Evolutionary conservation across 2,113 vertebrate species (phyloP), one percentile per base, ranked within the genome.

Genomic region (Ranitomeya imitator): DNA sequence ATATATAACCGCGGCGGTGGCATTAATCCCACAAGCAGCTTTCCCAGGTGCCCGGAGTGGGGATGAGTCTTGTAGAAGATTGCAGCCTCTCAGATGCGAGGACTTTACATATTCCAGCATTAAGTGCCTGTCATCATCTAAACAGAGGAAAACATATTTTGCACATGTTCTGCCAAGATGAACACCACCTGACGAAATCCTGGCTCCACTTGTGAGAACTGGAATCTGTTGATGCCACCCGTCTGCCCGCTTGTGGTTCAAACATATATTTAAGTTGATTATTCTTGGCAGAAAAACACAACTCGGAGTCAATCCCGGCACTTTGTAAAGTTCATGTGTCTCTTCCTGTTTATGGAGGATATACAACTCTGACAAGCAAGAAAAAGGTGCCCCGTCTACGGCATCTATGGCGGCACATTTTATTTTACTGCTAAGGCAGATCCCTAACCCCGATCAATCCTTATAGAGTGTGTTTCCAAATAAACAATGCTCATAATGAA

Each of bases 21-120:
- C 45, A 16, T 57, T 88, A 88, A 88, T 88, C 86, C 86, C n/a
- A n/a, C 78, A 73, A 73, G 65, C 65, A 2, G 67, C 78, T 82
- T 74, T 82, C 37, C 67, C n/a, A 16, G 79, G 16, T 80, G 52
- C 76, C 26, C 79, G 52, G 15, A 12, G 2, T 10, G 11, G 14
- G 57, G 85, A 79, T 73, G 54, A 83, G 54, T 73, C 4, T 26
- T 23, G 23, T 18, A 18, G 63, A 57, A 57, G 65, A 73, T n/a
- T 31, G 65, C 26, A 14, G 51, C 5, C 7, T 67, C 60, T 67
- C 59, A 52, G 74, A 21, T 51, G 55, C 23, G 26, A 26, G 52
- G 55, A 69, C 69, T 60, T 60, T 74, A 76, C 52, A 74, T 60
- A 77, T 13, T 51, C 11, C 16, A 21, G 54, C 71, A 60, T 76